Evolutionary conservation across 92 coral and sea anemone species (phyloP), one percentile per base, ranked within the genome.

Genomic region (Bergia sp.): DNA sequence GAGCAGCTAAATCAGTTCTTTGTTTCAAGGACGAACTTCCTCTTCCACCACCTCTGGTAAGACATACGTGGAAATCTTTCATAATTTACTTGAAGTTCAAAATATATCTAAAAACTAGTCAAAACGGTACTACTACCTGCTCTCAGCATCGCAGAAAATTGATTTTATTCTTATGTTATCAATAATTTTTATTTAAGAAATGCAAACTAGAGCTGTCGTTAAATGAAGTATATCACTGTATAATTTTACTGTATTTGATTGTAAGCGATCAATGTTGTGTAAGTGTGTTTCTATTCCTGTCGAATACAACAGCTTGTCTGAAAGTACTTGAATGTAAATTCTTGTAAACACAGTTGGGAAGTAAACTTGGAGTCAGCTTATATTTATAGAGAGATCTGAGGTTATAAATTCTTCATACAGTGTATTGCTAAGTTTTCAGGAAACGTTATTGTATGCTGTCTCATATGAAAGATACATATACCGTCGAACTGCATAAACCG

Each of bases 11-110:
- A 47, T 93, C 96, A 55, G 45, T 89, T 49, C 80, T 93, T 73
- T 41, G 79, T 64, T 89, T 86, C 76, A 43, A 89, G 16, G 94
- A 93, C 43, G 78, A 81, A 85, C 80, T 86, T 47, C 84, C 94
- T 88, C 95, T 94, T 69, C 98, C 98, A 37, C 87, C 87, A 72
- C 94, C 95, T 42, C 71, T 92, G 93, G 98, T 95, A 95, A 90
- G 93, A 82, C 39, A 18, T 36, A 12, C 42, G 42, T 40, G 38
- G 11, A 18, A 16, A 23, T n/a, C 57, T n/a, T 79, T 21, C 45
- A 23, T 23, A 38, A 76, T 76, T 76, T 76, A 5, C 23, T 18
- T 11, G 7, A 67, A 37, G 38, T n/a, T n/a, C n/a, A n/a, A 2
- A 72, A 72, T 0, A 72, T 72, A n/a, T 36, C 0, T 72, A 3